Base-by-base conservation (phyloP, 2,797 vertebrate species). In the Podarcis siculus region DNA sequence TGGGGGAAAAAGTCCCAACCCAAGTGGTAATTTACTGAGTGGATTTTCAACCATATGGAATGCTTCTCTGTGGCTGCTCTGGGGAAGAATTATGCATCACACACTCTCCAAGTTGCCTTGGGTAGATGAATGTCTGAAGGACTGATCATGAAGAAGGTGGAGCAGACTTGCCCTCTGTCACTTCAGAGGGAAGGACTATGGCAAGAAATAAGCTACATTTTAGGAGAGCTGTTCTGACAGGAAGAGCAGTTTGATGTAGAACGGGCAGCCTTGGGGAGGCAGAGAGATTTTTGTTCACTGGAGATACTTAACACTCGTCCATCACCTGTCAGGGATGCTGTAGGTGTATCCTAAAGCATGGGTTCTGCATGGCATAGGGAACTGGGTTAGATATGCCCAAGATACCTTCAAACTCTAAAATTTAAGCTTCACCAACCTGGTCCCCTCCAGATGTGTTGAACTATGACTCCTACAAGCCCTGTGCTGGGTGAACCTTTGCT, bases 1-100 rank as follows among this genome's bases (percentile, higher is more conserved):
- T 5, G 0, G 8, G 3, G 1, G 3, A 2, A 3, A 13, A 13
- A 13, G 13, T 15, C 13, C 49, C 3, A 55, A 55, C 49, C 17
- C 27, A 32, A 71, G 12, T 13, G 15, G 8, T 79, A 79, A 79
- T 66, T 39, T 76, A 13, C 30, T 9, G 27, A 76, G 30, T 37
- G 55, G 12, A 10, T 58, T 61, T 85, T 27, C 35, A 23, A 7
- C 30, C 25, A 10, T 61, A 23, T 25, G n/a, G 79, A 58, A 21
- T 61, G 49, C 27, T 80, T 35, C 30, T 80, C 55, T 37, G 21
- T 61, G 19, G 32, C 32, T 35, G n/a, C 32, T 23, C 25, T 71
- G 27, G 55, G 12, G 30, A 15, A 64, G 21, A 27, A 81, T 42
- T 23, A 8, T 30, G 30, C 25, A 61, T 37, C 17, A 39, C 4